Conservation (phyloP, 2,113 vertebrate species). For the Dolichallabes microphthalmus region DNA sequence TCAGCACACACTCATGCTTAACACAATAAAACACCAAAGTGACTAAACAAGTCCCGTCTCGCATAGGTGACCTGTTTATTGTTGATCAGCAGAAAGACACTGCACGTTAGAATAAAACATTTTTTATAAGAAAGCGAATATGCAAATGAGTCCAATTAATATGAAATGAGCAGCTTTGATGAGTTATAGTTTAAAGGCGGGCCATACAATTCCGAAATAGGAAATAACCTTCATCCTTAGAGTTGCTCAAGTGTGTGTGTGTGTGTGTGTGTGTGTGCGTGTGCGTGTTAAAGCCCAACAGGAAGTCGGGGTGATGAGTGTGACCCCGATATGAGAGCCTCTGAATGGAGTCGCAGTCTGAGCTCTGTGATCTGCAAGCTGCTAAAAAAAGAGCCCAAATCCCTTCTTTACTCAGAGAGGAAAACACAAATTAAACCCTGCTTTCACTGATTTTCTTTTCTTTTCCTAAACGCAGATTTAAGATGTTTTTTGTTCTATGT, state of each 20-base stretch:
- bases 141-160: neutral
- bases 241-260: conserved; percentile 42
- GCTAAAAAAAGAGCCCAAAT: conserved; percentile 64
- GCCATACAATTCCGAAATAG: conserved; percentile 47
- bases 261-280: conserved; percentile 14
- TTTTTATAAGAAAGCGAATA: neutral
- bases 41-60: too few species aligned
- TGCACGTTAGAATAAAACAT: neutral
- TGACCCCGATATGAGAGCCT: conserved; percentile 65
- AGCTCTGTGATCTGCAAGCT: conserved; percentile 67
- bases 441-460: neutral
- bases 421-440: conserved; percentile 41
- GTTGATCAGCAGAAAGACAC: neutral
- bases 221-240: conserved; percentile 62
- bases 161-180: neutral
- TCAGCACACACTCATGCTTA: neutral
- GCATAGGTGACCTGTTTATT: neutral
- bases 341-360: conserved; percentile 63
- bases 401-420: conserved; percentile 53
- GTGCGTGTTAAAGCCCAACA: conserved; percentile 46
- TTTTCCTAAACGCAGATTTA: neutral
- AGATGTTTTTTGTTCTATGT: neutral
- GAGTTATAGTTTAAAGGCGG: neutral
- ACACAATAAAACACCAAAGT: neutral
- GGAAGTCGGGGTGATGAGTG: conserved; percentile 61